Evolutionary conservation across 2,888 invertebrate genomes (phyloP).

Genomic region (Pollenia amentaria): DNA sequence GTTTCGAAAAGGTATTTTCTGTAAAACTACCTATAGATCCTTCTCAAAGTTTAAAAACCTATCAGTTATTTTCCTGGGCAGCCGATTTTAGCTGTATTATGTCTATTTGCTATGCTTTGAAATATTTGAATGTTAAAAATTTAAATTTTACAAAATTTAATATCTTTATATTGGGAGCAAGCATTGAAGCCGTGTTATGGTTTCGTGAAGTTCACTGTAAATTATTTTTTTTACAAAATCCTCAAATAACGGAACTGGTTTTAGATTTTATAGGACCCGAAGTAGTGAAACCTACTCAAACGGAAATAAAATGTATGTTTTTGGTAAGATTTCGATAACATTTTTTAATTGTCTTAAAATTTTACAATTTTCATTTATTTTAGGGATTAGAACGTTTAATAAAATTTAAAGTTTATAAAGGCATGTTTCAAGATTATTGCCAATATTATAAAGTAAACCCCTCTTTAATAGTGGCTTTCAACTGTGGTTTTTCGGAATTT

Average conservation of each 20-base stretch:
- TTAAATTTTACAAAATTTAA: conserved; percentile 62
- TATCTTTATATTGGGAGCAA: conserved; percentile 78
- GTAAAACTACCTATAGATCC: conserved; percentile 72
- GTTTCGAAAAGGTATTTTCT: conserved; percentile 74
- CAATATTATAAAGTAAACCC: conserved; percentile 71
- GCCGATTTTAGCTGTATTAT: conserved; percentile 80
- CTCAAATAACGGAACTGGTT: conserved; percentile 75
- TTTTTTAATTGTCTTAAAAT: background rate
- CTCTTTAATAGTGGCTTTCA: conserved; percentile 78
- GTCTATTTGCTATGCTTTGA: conserved; percentile 77
- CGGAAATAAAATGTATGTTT: conserved; percentile 28
- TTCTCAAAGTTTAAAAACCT: conserved; percentile 73
- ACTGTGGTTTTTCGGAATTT: conserved; percentile 80
- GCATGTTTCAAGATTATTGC: conserved; percentile 76
- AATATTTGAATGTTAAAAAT: conserved; percentile 64
- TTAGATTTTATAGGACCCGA: conserved; percentile 79
- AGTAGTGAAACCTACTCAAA: conserved; percentile 25
- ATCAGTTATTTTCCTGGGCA: conserved; percentile 77
- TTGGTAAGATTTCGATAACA: conserved; percentile 35
- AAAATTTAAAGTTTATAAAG: conserved; percentile 57
- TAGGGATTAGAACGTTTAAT: conserved; percentile 71
- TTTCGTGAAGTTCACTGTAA: conserved; percentile 78
- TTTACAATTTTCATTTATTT: conserved; percentile 1
- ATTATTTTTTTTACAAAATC: conserved; percentile 79
- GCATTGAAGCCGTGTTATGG: conserved; percentile 76